phyloP scores from a whole-genome alignment of 2,113 vertebrate species.

The Ptilonorhynchus violaceus region DNA sequence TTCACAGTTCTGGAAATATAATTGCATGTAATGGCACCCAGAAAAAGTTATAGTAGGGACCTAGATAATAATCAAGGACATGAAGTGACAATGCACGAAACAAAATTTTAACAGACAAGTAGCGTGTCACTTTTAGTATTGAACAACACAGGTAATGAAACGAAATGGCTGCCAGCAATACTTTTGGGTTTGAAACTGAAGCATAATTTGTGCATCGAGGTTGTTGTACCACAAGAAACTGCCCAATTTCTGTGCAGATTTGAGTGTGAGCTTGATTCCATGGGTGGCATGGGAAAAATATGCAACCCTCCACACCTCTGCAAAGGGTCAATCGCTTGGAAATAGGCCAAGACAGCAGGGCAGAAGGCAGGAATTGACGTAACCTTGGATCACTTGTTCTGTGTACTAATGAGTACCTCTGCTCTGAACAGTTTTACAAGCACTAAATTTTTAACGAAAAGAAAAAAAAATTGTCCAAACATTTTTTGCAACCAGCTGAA shows the following conservation, averaged over 20 bases:
- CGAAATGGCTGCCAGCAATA: background rate
- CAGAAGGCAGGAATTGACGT: background rate
- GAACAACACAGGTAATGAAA: background rate
- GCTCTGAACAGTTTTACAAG: background rate
- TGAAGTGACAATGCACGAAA: background rate
- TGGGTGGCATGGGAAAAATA: rapidly evolving
- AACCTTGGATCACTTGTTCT: background rate
- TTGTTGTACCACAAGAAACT: background rate
- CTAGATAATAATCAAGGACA: background rate
- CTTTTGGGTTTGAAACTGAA: background rate
- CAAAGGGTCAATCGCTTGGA: background rate
- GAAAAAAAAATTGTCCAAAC: background rate
- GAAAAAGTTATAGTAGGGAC: background rate
- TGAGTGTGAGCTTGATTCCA: background rate
- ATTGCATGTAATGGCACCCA: background rate
- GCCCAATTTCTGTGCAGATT: background rate
- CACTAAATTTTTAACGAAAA: background rate
- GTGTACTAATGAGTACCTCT: background rate
- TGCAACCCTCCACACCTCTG: rapidly evolving
- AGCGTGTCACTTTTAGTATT: background rate
- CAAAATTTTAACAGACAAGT: background rate
- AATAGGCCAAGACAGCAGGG: background rate
- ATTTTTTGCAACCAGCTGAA: background rate
- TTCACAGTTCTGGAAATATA: background rate
- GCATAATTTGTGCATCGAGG: background rate